Base-by-base conservation (phyloP, 2,888 invertebrate genomes). In the Eustalomyia histrio region DNA sequence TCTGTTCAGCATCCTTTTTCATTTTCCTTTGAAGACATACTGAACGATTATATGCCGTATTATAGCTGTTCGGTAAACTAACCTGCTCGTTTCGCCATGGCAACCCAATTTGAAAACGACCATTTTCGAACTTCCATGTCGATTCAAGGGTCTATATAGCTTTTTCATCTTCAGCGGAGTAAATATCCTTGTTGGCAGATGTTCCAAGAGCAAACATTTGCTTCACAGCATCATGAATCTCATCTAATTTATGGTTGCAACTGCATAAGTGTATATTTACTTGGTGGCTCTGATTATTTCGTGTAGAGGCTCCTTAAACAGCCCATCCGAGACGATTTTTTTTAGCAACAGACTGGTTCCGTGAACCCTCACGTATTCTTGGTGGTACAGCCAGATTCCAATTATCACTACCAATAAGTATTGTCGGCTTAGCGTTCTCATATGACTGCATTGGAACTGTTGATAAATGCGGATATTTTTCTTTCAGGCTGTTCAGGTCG, bases 251-350 rank as follows among this genome's bases (percentile, higher is more conserved):
- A 16, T 50, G 55, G 17, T 68, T 21, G 21, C 72, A 79, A 9
- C 67, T 43, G 33, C 63, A 79, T 10, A 55, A 17, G 9, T 79
- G 73, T 3, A 79, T 60, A 65, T 78, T 78, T 10, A 76, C 52
- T 4, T 21, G 21, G 21, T 21, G 21, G 4, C 21, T 21, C 4
- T 21, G 2, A 3, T 21, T 21, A 21, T 21, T 21, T 21, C 4
- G 21, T 21, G 2, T 21, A 3, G 21, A 21, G 4, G 21, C 2
- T 3, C 21, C 21, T 21, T 21, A 4, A 21, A 21, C 4, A 4
- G 21, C 21, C 21, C 21, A 21, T 21, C 21, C 21, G 2, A 21
- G 4, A 2, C 21, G 21, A 3, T 2, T 21, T 21, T 21, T 21
- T 4, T 2, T 21, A 4, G 21, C 21, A 21, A 21, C 4, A 21